Conservation (phyloP, 2,113 vertebrate species). For the Plecturocebus donacophilus region DNA sequence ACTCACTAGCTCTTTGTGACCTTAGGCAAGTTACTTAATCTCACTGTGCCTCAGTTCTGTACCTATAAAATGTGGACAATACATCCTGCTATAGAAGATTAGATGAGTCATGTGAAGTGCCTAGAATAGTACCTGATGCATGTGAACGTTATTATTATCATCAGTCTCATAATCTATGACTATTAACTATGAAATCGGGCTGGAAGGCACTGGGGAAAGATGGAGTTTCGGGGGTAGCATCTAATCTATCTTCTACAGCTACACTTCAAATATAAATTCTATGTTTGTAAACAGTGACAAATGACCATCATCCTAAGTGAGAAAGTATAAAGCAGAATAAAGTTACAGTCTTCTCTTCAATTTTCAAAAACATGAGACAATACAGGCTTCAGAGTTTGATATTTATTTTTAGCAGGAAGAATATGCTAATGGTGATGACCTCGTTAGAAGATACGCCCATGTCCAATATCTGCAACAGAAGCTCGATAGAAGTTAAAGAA, state of each 20-base stretch:
- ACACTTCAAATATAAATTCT: conserved; percentile 29
- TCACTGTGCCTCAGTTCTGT: background rate
- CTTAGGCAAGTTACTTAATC: background rate
- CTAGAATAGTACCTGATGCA: background rate
- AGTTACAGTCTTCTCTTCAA: conserved; percentile 53
- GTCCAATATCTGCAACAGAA: conserved; percentile 92
- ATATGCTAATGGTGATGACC: conserved; percentile 86
- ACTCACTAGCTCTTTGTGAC: background rate
- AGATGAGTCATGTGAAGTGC: background rate
- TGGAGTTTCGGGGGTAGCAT: background rate
- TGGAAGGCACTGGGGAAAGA: background rate
- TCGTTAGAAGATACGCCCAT: conserved; percentile 87
- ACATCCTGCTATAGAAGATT: background rate
- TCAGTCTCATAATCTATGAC: background rate
- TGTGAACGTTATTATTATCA: background rate
- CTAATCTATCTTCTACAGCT: conserved; percentile 16
- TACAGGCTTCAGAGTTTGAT: conserved; percentile 90
- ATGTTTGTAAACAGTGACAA: conserved; percentile 55
- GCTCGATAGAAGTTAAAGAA: conserved; percentile 90
- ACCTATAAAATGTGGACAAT: background rate
- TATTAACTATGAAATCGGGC: background rate
- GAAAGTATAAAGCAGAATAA: conserved; percentile 31
- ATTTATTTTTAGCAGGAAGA: conserved; percentile 90
- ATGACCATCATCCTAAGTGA: conserved; percentile 24
- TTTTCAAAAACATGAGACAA: conserved; percentile 92